Percentiles rank a stretch among this genome's conserved stretches.
These are phyloP conservation scores for Sebastiscus tertius DNA, from an alignment of 2,797 vertebrate species.

Conservation along the genomic window DNA sequence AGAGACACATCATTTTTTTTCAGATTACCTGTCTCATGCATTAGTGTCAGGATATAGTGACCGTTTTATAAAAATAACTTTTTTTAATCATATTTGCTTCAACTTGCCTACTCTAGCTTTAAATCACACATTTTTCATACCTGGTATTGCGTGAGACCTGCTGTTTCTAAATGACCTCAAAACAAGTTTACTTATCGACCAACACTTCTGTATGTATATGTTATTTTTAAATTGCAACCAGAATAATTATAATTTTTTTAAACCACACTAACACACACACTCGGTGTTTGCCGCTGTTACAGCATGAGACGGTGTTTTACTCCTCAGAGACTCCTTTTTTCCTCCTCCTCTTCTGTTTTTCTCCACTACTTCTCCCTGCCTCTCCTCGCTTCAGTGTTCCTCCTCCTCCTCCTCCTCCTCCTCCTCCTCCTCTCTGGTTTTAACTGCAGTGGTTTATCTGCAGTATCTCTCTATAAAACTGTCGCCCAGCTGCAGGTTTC, in stretches of 20 bases:
- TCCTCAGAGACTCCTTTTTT: background rate
- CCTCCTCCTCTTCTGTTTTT: background rate
- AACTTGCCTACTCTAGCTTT: too few relatives aligned
- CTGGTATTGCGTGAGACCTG: too few relatives aligned
- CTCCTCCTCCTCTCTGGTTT: background rate
- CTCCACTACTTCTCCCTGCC: background rate
- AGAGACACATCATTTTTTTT: too few relatives aligned
- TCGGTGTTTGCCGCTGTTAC: background rate
- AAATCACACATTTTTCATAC: too few relatives aligned
- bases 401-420: background rate
- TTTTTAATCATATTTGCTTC: too few relatives aligned
- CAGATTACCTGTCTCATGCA: too few relatives aligned
- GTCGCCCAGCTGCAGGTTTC: conserved; percentile 7
- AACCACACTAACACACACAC: background rate
- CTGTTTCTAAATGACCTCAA: too few relatives aligned
- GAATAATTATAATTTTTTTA: background rate
- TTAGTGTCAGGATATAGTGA: too few relatives aligned
- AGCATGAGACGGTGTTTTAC: background rate
- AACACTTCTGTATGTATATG: too few relatives aligned
- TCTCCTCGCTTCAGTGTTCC: background rate
- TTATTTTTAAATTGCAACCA: background rate
- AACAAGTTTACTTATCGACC: too few relatives aligned
- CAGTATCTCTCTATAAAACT: background rate
- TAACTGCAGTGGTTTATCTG: background rate
- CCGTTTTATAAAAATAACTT: too few relatives aligned